A percentile compares a stretch with the other conserved stretches of the same genome.
These are phyloP conservation scores for Caenorhabditis parvicauda DNA, from an alignment of 2,888 invertebrate genomes.

Conservation along the genomic window DNA sequence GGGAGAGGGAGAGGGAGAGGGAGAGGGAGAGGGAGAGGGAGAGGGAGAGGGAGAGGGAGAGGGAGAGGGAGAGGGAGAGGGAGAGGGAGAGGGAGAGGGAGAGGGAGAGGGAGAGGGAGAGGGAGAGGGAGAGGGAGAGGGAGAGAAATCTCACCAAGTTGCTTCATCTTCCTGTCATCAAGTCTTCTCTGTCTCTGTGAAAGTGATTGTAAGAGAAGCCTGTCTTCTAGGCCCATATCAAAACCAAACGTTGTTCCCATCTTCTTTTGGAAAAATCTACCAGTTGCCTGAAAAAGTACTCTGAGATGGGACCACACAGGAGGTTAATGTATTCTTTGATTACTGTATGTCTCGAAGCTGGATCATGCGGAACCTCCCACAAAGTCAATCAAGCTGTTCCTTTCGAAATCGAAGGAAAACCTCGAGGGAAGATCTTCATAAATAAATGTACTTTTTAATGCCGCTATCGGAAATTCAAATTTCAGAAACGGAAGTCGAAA, in stretches of 20 bases:
- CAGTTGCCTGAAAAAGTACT: conserved; percentile 14
- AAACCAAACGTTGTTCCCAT: conserved; percentile 23
- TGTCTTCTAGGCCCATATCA: conserved; percentile 31
- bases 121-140: conserved; percentile 1
- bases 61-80: conserved; percentile 1
- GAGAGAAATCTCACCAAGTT: conserved; percentile 14
- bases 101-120: conserved; percentile 1
- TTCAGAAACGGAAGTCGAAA: neutral
- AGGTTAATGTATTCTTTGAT: no score
- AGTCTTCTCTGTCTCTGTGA: conserved; percentile 23
- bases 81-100: conserved; percentile 2
- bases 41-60: conserved; percentile 1
- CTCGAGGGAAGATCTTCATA: no score
- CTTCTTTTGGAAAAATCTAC: conserved; percentile 27
- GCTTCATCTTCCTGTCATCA: conserved; percentile 33
- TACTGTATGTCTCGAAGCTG: no score
- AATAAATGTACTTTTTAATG: no score
- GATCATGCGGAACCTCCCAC: no score
- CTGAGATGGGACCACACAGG: conserved; percentile 12
- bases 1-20: neutral
- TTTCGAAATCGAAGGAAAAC: no score
- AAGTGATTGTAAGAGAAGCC: conserved; percentile 22
- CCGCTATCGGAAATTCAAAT: no score
- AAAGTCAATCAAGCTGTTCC: no score
- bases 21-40: conserved; percentile 1